Percentiles rank a stretch among this genome's conserved stretches.
These are phyloP conservation scores for Ennomos quercinarius DNA, from an alignment of 2,888 invertebrate species.

Conservation along the genomic window DNA sequence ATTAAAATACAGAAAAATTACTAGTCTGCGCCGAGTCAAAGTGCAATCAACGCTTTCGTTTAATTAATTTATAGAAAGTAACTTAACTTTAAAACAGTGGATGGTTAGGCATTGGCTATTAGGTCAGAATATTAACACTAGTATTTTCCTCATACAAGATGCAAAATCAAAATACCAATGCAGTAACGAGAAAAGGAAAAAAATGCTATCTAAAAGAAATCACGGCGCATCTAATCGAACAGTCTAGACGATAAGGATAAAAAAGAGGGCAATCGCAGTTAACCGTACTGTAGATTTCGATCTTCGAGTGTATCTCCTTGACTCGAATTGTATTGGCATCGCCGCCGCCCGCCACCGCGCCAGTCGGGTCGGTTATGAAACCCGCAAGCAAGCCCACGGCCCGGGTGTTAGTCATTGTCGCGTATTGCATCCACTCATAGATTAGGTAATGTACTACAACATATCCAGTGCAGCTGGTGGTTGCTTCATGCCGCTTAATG, in stretches of 20 bases:
- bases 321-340: conserved; percentile 73
- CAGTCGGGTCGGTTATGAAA: conserved; percentile 66
- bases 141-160: conserved; percentile 11
- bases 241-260: conserved; percentile 57
- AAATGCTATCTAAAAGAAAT: conserved; percentile 35
- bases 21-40: too few relatives aligned
- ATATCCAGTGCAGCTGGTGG: conserved; percentile 43
- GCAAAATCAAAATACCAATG: conserved; percentile 19
- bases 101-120: too few relatives aligned
- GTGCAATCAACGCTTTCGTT: too few relatives aligned
- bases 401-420: conserved; percentile 75
- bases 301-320: conserved; percentile 65
- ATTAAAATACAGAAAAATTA: too few relatives aligned
- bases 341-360: conserved; percentile 43
- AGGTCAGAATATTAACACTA: too few relatives aligned
- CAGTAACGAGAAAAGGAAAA: conserved; percentile 29
- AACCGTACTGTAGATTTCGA: conserved; percentile 67
- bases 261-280: conserved; percentile 63
- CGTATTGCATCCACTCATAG: conserved; percentile 57
- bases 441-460: conserved; percentile 33
- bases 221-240: conserved; percentile 46
- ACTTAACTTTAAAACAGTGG: too few relatives aligned
- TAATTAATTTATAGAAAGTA: too few relatives aligned
- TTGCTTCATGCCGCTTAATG: conserved; percentile 47
- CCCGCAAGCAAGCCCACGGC: conserved; percentile 62